Evolutionary conservation across 2,113 vertebrate genomes (phyloP).

Genomic region (Austrofundulus limnaeus): DNA sequence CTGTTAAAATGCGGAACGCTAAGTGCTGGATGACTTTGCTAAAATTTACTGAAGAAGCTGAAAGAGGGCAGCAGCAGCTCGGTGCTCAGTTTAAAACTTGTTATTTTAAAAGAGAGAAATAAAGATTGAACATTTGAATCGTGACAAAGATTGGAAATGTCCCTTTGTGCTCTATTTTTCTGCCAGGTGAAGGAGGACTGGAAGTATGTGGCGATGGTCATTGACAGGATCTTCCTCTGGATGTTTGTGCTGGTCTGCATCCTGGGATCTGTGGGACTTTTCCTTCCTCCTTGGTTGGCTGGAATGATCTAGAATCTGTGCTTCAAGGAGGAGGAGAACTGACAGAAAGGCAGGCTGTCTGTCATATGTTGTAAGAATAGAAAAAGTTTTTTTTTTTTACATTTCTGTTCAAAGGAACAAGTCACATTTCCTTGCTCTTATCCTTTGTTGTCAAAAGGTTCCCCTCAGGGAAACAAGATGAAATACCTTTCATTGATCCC

Average conservation of each 20-base stretch:
- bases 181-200: conserved; percentile 95
- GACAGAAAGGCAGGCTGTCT: conserved; percentile 4
- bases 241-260: conserved; percentile 96
- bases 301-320: conserved; percentile 86
- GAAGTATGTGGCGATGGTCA: conserved; percentile 99
- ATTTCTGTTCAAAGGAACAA: conserved; percentile 24
- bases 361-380: conserved; percentile 21
- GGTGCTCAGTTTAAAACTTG: no score
- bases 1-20: no score
- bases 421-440: conserved; percentile 10
- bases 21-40: no score
- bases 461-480: conserved; percentile 24
- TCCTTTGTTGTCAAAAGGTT: conserved; percentile 38
- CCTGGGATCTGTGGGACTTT: conserved; percentile 94
- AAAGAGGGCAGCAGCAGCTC: no score
- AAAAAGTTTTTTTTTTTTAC: conserved; percentile 27
- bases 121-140: conserved; percentile 65
- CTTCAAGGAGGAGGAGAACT: conserved; percentile 6
- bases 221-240: conserved; percentile 98
- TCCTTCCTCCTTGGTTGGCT: conserved; percentile 95
- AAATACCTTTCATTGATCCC: conserved; percentile 49
- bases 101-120: conserved; percentile 48
- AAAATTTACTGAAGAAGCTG: no score
- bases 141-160: conserved; percentile 60
- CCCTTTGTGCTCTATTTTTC: conserved; percentile 46